Base-by-base conservation (phyloP, 1,140 invertebrate species). In the Hirudo medicinalis region DNA sequence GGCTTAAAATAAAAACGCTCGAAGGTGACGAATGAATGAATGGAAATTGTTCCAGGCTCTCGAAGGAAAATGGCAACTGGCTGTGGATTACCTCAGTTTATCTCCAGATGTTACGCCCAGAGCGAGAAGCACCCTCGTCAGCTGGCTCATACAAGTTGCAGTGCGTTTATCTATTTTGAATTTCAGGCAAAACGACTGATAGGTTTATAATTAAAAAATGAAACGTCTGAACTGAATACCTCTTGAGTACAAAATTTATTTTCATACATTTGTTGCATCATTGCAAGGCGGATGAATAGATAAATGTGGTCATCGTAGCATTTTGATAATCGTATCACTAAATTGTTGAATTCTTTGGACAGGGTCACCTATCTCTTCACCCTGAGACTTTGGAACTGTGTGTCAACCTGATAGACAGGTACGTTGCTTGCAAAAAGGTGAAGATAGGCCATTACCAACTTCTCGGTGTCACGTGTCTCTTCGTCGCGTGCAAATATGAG, bases 81-180 rank as follows among this genome's bases (percentile, higher is more conserved):
- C 43, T 49, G 43, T 49, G 43, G 43, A 49, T 49, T 49, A 49
- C 43, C 43, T 15, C 43, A 49, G 43, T 49, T 49, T 49, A 8
- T 49, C 43, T 49, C 43, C 9, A 49, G 43, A 49, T 49, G 43
- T 49, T 49, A 49, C 43, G 43, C 43, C 57, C 57, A 63, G 57
- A 15, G 22, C 57, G 22, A 63, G 57, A 63, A 63, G 57, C 40
- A 76, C 80, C 13, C 75, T 81, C 0, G 75, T 79, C 20, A 79
- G 80, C 67, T 81, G 80, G 80, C 74, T 81, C 19, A 77, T 79
- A 19, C 78, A 80, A 72, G 78, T 81, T 19, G 79, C 80, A 77
- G 79, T 80, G 72, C 71, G 68, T 72, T 63, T 20, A 22, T 43
- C 25, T 70, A 27, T 22, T 43, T 27, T 25, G n/a, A 19, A 25